Evolutionary conservation across 2,888 invertebrate genomes (phyloP).

Genomic region (Habroteleia sp.): DNA sequence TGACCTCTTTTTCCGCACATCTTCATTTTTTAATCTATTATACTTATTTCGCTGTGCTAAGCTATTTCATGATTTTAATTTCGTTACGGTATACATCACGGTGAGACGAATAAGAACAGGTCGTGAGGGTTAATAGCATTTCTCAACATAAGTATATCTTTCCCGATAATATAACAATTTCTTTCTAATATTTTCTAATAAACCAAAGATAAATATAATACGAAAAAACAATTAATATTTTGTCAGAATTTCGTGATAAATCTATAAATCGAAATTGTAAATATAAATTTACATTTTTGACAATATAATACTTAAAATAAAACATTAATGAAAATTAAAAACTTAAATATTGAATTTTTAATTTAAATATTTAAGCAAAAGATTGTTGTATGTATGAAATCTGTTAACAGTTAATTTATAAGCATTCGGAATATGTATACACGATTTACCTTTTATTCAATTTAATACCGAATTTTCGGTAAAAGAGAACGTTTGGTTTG

Average conservation of each 20-base stretch:
- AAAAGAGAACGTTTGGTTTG: slow-evolving; percentile 33
- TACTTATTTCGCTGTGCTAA: slow-evolving; percentile 38
- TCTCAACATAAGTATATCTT: slow-evolving; percentile 24
- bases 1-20: slow-evolving; percentile 40
- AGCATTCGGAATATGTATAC: slow-evolving; percentile 25
- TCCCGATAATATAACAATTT: slow-evolving; percentile 21
- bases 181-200: slow-evolving; percentile 15
- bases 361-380: slow-evolving; percentile 25
- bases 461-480: slow-evolving; percentile 37
- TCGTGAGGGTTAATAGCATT: slow-evolving; percentile 63
- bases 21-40: slow-evolving; percentile 37
- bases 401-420: slow-evolving; percentile 43
- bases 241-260: slow-evolving; percentile 1
- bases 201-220: slow-evolving; percentile 19
- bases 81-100: slow-evolving; percentile 58
- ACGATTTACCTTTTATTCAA: slow-evolving; percentile 43
- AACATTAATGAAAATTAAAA: slow-evolving; percentile 19
- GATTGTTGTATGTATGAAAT: slow-evolving; percentile 27
- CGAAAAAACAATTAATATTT: slow-evolving; percentile 7
- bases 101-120: slow-evolving; percentile 61
- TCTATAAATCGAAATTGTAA: slow-evolving; percentile 14
- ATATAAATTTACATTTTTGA: slow-evolving; percentile 11
- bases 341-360: slow-evolving; percentile 23
- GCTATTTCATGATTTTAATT: slow-evolving; percentile 66
- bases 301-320: slow-evolving; percentile 4